phyloP scores from a whole-genome alignment of 2,888 invertebrate species.

The Tinea pellionella region DNA sequence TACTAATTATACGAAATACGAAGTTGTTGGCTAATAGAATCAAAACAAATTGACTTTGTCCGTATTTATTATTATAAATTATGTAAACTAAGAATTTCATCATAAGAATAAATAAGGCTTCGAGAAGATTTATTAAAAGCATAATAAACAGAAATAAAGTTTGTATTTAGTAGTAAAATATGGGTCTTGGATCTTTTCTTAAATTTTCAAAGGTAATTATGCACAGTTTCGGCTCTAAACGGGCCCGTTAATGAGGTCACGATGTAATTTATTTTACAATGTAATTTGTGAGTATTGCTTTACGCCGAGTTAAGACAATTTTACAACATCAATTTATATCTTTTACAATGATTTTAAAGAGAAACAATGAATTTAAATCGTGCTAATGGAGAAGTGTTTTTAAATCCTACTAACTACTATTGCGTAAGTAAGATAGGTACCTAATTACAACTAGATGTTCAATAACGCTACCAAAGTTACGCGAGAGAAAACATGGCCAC shows the following conservation, averaged over 20 bases:
- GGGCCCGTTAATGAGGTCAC: slow-evolving; percentile 31
- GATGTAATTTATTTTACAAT: slow-evolving; percentile 35
- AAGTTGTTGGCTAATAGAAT: too few species aligned
- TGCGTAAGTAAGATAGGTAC: too few species aligned
- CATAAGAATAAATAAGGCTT: background rate
- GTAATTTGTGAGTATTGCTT: slow-evolving; percentile 29
- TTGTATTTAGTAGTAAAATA: background rate
- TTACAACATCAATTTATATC: slow-evolving; percentile 14
- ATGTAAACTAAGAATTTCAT: background rate
- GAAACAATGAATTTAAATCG: slow-evolving; percentile 6
- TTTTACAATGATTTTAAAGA: background rate
- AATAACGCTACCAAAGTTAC: too few species aligned
- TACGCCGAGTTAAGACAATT: slow-evolving; percentile 13
- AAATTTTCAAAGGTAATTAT: slow-evolving; percentile 37
- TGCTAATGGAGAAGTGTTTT: background rate
- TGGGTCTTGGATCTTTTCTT: slow-evolving; percentile 24
- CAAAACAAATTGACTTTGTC: too few species aligned
- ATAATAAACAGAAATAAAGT: slow-evolving; percentile 9
- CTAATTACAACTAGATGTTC: too few species aligned
- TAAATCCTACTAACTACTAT: too few species aligned
- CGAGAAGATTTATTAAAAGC: slow-evolving; percentile 8
- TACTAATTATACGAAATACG: too few species aligned
- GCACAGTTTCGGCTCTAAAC: slow-evolving; percentile 25
- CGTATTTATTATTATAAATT: background rate
- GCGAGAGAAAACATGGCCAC: too few species aligned